Evolutionary conservation across 2,888 invertebrate species (phyloP), one percentile per base, ranked within the genome.

Genomic region (Junonia oenone): DNA sequence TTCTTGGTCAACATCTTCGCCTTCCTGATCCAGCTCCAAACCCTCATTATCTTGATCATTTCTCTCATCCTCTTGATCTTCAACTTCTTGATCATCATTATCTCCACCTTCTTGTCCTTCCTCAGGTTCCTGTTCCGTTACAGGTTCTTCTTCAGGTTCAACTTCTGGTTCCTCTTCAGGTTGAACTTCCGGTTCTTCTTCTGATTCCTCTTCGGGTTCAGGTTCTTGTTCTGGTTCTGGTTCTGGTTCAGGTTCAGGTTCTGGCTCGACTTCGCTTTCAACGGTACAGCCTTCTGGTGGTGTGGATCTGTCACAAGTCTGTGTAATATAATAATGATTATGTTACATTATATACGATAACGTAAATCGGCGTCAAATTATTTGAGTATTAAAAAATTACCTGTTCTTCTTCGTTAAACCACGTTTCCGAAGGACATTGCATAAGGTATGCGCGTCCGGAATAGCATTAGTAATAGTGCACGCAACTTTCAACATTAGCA

Each of bases 321-420:
- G 64, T 19, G 17, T 43, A 26, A 15, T 6, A 47, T 35, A 49
- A 40, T 45, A 13, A 15, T 31, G 2, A 31, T 11, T 31, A 31
- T 8, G 11, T 31, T 11, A 11, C 31, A 22, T 22, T 22, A 1
- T 31, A 33, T n/a, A 33, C n/a, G n/a, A 33, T 33, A 33, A 31
- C n/a, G 11, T 11, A 31, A 11, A 1, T 11, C 31, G n/a, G n/a
- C n/a, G n/a, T n/a, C n/a, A 11, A 11, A 37, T 1, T 38, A 11
- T 38, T 8, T n/a, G 4, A 2, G 15, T 15, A 11, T 40, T 19
- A 19, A 29, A 35, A 51, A 5, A 13, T 9, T 63, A 89, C 90
- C 81, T 90, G 87, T 53, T 83, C 81, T 27, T 68, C 66, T 53
- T 90, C 89, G 62, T 90, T 88, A 60, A 91, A 91, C 90, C 90